phyloP scores from a whole-genome alignment of 1,140 invertebrate species.

The Araneus ventricosus region DNA sequence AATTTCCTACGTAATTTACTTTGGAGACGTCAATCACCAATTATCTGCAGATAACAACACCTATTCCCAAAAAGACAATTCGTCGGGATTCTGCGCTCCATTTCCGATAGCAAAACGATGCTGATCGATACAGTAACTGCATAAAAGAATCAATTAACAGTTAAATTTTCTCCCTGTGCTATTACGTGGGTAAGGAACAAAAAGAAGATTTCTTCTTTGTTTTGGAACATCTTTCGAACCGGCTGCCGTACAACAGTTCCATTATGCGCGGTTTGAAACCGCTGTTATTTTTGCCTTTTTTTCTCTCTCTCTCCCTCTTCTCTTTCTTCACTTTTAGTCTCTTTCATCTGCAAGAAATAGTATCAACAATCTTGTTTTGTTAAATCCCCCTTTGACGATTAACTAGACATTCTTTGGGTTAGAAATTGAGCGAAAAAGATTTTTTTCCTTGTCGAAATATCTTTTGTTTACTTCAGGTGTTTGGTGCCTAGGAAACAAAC shows the following conservation, averaged over 20 bases:
- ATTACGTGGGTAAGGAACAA: not conserved
- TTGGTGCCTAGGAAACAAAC: not conserved
- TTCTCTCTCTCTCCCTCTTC: not conserved
- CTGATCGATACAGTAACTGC: conserved; percentile 23
- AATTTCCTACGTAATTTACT: not conserved
- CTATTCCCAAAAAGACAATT: conserved; percentile 29
- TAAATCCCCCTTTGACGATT: conserved; percentile 38
- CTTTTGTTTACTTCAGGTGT: not conserved
- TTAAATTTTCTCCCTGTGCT: conserved; percentile 30
- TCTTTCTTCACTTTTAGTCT: not conserved
- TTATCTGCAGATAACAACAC: conserved; percentile 23
- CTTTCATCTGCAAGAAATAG: conserved; percentile 30
- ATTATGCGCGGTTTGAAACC: conserved; percentile 28
- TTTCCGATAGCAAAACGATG: conserved; percentile 21
- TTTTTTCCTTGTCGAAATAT: conserved; percentile 8
- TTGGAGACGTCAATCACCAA: conserved; percentile 18
- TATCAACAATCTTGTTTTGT: conserved; percentile 35
- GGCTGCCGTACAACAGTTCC: not conserved
- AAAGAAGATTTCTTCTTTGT: conserved; percentile 4
- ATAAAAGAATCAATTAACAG: conserved; percentile 61
- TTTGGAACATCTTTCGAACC: conserved; percentile 22
- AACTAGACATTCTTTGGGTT: conserved; percentile 19
- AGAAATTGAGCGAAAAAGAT: not conserved
- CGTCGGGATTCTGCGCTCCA: not conserved
- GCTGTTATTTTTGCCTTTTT: not conserved